Conservation (phyloP, 2,888 invertebrate species). For the Synergus gifuensis region DNA sequence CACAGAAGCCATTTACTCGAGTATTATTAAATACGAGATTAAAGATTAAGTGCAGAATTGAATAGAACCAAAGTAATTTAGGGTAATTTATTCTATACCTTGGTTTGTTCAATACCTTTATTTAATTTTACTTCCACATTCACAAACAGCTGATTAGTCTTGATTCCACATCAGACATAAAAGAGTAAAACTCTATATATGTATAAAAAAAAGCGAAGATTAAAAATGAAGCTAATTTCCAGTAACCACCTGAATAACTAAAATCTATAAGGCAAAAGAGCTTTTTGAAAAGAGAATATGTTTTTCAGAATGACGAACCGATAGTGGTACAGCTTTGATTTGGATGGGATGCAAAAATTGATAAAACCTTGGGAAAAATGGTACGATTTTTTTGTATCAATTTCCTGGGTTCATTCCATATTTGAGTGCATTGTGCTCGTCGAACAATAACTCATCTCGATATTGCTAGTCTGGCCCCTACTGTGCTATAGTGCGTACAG, state of each 20-base stretch:
- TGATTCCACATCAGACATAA: no score
- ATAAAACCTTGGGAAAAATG: slow-evolving; percentile 61
- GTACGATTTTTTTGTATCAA: slow-evolving; percentile 66
- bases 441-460: slow-evolving; percentile 74
- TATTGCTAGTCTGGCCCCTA: slow-evolving; percentile 66
- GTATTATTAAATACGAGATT: background rate
- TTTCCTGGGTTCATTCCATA: slow-evolving; percentile 69
- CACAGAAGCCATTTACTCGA: background rate
- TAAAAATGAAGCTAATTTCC: background rate
- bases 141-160: no score
- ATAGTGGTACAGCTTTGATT: slow-evolving; percentile 44
- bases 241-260: background rate
- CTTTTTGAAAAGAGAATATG: slow-evolving; percentile 15
- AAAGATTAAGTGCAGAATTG: background rate
- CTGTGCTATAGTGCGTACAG: slow-evolving; percentile 49
- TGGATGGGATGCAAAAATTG: slow-evolving; percentile 57
- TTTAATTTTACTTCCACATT: background rate
- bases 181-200: no score
- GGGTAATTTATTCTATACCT: background rate
- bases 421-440: slow-evolving; percentile 71
- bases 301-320: slow-evolving; percentile 9
- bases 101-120: background rate
- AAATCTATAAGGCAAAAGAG: background rate
- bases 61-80: background rate
- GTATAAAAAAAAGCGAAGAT: background rate